phyloP scores from a whole-genome alignment of 1,140 invertebrate genomes.

The Phymorhynchus buccinoides region DNA sequence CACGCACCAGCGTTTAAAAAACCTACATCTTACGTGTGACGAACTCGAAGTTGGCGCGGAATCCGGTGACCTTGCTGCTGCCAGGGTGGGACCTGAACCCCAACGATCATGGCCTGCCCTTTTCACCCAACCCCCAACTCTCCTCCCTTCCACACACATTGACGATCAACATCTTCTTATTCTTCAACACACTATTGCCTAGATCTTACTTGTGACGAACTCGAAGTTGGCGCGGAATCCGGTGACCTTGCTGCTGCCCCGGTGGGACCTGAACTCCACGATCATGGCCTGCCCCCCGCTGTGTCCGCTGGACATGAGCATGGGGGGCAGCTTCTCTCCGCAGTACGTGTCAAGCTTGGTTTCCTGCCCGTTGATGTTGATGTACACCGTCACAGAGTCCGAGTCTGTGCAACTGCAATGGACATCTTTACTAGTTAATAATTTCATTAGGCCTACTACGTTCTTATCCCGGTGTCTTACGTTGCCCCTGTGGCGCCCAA shows the following conservation, averaged over 20 bases:
- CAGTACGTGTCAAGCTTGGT: slow-evolving; percentile 89
- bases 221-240: slow-evolving; percentile 90
- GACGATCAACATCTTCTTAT: no score
- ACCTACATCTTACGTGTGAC: no score
- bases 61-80: slow-evolving; percentile 84
- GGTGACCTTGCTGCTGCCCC: slow-evolving; percentile 80
- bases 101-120: slow-evolving; percentile 79
- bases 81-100: slow-evolving; percentile 83
- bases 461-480: no score
- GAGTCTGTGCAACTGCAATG: slow-evolving; percentile 84
- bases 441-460: no score
- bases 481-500: neutral
- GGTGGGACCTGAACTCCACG: slow-evolving; percentile 84
- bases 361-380: slow-evolving; percentile 84
- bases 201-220: slow-evolving; percentile 92
- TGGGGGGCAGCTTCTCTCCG: slow-evolving; percentile 83
- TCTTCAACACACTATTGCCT: no score
- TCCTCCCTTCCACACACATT: no score
- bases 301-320: slow-evolving; percentile 89
- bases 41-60: slow-evolving; percentile 89
- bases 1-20: no score
- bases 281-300: slow-evolving; percentile 78
- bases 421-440: neutral
- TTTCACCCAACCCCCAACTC: no score
- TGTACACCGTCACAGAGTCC: slow-evolving; percentile 83